phyloP scores from a whole-genome alignment of 1,140 invertebrate species.

The Amphibalanus amphitrite region DNA sequence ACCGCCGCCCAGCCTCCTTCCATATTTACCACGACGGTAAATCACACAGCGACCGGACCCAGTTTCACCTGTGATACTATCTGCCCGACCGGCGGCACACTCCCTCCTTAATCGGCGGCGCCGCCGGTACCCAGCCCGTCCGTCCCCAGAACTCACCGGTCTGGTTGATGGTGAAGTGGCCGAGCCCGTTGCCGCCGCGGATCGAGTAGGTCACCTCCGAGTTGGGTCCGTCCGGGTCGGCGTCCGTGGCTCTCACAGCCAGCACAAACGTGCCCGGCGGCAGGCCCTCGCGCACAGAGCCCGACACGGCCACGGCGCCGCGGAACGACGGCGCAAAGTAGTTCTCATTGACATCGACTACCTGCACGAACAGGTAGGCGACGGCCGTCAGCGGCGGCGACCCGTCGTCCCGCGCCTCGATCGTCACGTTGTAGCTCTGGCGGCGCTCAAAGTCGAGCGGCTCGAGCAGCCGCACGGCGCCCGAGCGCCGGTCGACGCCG shows the following conservation, averaged over 20 bases:
- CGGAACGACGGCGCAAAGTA: slow-evolving; percentile 61
- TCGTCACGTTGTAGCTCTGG: slow-evolving; percentile 69
- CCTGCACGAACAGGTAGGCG: slow-evolving; percentile 54
- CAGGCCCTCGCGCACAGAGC: slow-evolving; percentile 49
- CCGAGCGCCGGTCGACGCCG: slow-evolving; percentile 60
- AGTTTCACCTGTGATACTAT: no score
- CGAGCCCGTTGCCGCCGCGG: slow-evolving; percentile 69
- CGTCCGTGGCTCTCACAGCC: slow-evolving; percentile 36
- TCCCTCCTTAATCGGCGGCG: no score
- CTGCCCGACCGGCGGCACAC: no score
- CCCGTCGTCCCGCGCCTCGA: slow-evolving; percentile 61
- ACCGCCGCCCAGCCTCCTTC: no score
- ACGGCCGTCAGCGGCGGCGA: slow-evolving; percentile 44
- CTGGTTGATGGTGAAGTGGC: slow-evolving; percentile 75
- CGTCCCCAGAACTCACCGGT: slow-evolving; percentile 43
- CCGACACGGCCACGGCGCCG: slow-evolving; percentile 46
- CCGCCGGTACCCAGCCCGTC: no score
- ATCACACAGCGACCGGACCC: no score
- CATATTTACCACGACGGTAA: no score
- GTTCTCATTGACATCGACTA: slow-evolving; percentile 88
- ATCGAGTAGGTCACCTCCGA: slow-evolving; percentile 74
- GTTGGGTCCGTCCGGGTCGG: slow-evolving; percentile 53
- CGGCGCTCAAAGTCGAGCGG: slow-evolving; percentile 69
- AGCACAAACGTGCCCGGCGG: slow-evolving; percentile 20
- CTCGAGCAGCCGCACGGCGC: slow-evolving; percentile 56